Conservation (phyloP, 1,140 invertebrate species). For the Hormaphis cornu region DNA sequence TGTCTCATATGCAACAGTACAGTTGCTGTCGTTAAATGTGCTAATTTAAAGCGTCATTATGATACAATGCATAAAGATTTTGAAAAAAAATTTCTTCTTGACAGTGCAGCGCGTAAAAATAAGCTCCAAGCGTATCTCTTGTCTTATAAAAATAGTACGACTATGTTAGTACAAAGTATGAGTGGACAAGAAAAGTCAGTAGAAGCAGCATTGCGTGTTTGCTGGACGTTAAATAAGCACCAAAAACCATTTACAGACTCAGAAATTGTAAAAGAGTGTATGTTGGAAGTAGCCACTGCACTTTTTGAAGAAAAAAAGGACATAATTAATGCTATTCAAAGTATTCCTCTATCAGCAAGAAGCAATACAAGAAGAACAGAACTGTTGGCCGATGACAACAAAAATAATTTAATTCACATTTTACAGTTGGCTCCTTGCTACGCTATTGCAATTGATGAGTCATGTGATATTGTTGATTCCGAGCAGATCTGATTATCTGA, state of each 20-base stretch:
- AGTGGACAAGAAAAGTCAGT: constrained; percentile 18
- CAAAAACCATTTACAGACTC: constrained; percentile 28
- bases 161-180: constrained; percentile 21
- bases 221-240: constrained; percentile 28
- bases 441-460: neutral
- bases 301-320: constrained; percentile 26
- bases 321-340: constrained; percentile 25
- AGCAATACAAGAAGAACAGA: constrained; percentile 26
- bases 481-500: too few relatives aligned
- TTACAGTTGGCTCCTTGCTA: neutral
- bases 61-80: constrained; percentile 1
- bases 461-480: neutral
- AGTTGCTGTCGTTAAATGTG: neutral
- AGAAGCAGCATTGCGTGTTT: constrained; percentile 26
- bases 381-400: neutral
- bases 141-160: constrained; percentile 8
- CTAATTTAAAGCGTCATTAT: constrained; percentile 1
- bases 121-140: neutral
- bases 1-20: neutral
- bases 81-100: neutral
- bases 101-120: neutral
- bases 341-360: constrained; percentile 25
- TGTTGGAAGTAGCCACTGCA: constrained; percentile 19
- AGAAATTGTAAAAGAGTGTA: constrained; percentile 23
- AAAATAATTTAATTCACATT: constrained; percentile 6